Base-by-base conservation (phyloP, 2,113 vertebrate genomes). In the Cynoglossus semilaevis region DNA sequence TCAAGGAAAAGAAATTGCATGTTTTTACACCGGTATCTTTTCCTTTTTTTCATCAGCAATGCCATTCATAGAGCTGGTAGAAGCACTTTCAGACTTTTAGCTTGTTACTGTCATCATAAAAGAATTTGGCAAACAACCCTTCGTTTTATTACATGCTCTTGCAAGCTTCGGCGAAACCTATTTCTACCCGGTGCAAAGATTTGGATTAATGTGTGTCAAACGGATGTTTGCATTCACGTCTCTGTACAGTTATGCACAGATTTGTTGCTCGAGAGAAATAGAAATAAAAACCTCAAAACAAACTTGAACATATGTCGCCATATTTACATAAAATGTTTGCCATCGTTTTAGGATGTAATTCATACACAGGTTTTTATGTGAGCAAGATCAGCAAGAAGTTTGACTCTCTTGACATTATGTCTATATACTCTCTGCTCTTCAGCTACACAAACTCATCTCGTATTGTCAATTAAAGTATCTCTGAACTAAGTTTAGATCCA, bases 81-180 rank as follows among this genome's bases (percentile, higher is more conserved):
- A 67, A 74, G 56, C 56, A 73, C 56, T 73, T 70, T 36, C 9
- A 72, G 51, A 60, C 43, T 46, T 82, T 37, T 42, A 37, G 11
- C 75, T 65, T 44, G 15, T 62, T 75, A 47, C 17, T 41, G 73
- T 70, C 51, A 37, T 71, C 52, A 18, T 70, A 73, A 67, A 76
- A 54, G 48, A 76, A 81, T 52, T 73, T 63, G 37, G 58, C 73
- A 67, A 76, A 80, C 63, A 70, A 67, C 67, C 57, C 64, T 56
- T 69, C 67, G 72, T 56, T 69, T 69, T 75, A 72, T 43, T 62
- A 72, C 87, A 90, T 91, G 86, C 87, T 81, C 45, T 79, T 81
- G 71, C 69, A 87, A 76, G 74, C 66, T 73, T 76, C 66, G 70
- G 42, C 73, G 51, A 63, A 56, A 36, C 61, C 64, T 47, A 36